Conservation (phyloP, 2,113 vertebrate genomes). For the Sphyrna mokarran region DNA sequence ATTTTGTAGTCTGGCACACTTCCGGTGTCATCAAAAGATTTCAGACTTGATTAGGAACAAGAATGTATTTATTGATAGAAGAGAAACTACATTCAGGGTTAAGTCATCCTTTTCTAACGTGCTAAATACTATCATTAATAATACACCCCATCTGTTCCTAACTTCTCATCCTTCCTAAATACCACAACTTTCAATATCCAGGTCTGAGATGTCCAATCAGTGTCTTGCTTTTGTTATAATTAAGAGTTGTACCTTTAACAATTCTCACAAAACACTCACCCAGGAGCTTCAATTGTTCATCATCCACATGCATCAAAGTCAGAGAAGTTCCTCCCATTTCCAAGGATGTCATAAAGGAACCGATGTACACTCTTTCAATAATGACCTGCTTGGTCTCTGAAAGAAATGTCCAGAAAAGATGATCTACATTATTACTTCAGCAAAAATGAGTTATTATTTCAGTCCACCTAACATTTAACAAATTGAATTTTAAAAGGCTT, state of each 20-base stretch:
- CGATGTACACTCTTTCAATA: constrained; percentile 70
- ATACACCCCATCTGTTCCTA: too few relatives aligned
- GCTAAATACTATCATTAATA: too few relatives aligned
- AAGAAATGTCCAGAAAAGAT: neutral
- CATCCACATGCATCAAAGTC: constrained; percentile 66
- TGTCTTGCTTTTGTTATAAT: too few relatives aligned
- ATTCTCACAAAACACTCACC: constrained; percentile 56
- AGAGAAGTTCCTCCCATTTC: constrained; percentile 89
- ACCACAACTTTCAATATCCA: too few relatives aligned
- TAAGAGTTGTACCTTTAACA: constrained; percentile 42
- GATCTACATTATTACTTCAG: neutral
- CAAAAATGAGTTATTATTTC: neutral
- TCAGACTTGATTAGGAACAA: too few relatives aligned
- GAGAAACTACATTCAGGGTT: too few relatives aligned
- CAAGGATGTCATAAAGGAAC: constrained; percentile 85
- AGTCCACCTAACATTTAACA: neutral
- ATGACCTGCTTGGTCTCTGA: constrained; percentile 62
- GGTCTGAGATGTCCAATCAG: too few relatives aligned
- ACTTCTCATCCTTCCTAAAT: too few relatives aligned
- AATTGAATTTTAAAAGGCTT: neutral
- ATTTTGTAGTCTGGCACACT: too few relatives aligned
- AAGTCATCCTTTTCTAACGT: too few relatives aligned
- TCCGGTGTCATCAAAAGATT: too few relatives aligned
- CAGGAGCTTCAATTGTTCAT: constrained; percentile 66
- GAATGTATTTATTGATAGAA: too few relatives aligned